Evolutionary conservation across 2,888 invertebrate species (phyloP), one percentile per base, ranked within the genome.

Genomic region (Oligia strigilis): DNA sequence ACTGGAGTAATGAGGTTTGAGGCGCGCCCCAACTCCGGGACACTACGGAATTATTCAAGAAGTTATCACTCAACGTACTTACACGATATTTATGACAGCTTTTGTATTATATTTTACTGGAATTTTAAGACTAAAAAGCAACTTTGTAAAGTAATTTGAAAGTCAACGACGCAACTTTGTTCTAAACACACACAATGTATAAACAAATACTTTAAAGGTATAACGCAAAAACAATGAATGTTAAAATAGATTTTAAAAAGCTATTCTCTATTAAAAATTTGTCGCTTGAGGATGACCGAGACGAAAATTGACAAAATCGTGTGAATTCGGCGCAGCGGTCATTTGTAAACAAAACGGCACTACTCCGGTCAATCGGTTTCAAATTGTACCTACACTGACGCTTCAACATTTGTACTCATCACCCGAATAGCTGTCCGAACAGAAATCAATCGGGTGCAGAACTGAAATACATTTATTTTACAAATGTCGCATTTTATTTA

Each of bases 1-100:
- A 81, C 86, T 86, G 83, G 86, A 86, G 87, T 89, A 91, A 92
- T 89, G 89, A 91, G 88, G 81, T 87, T 78, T 72, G 89, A 83
- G 88, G 88, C 87, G 75, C 78, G 81, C 75, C 78, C 40, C 55
- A 83, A 81, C 81, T 75, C 77, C 72, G 75, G 75, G 79, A 83
- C 84, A 78, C 80, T 84, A 62, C 60, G 86, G 81, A 90, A 90
- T 89, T 88, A 92, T 91, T 90, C 86, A 90, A 89, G 75, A 84
- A 84, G 75, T 83, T 88, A 82, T 84, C 88, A 88, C 82, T 85
- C 82, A 81, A 60, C 77, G 76, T 72, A 78, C 36, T 3, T 36
- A 36, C 77, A n/a, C 49, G 78, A 78, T 89, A 85, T 88, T 89
- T 89, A 86, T 85, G 85, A 81, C 80, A 79, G 83, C 79, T 83